Conservation (phyloP, 2,113 vertebrate genomes). For the Sterrhoptilus dennistouni region DNA sequence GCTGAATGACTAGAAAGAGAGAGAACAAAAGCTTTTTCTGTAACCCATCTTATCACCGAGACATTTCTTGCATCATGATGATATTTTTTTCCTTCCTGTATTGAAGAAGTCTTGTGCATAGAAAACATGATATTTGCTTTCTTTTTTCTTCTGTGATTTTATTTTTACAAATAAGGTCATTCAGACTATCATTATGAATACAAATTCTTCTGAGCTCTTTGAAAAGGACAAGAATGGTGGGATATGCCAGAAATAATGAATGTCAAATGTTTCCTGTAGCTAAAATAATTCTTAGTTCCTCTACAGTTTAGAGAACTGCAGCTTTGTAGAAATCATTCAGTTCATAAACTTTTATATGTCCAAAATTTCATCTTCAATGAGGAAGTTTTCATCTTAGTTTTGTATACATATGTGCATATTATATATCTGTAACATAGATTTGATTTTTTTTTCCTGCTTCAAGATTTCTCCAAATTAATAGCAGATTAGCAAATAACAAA, state of each 20-base stretch:
- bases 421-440: not conserved
- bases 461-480: not conserved
- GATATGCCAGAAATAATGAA: slow-evolving; percentile 55
- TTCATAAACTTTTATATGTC: not conserved
- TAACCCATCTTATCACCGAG: not conserved
- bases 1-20: not conserved
- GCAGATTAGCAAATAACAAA: not conserved
- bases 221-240: slow-evolving; percentile 56
- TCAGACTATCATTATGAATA: slow-evolving; percentile 31
- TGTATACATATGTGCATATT: not conserved
- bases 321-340: not conserved
- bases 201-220: slow-evolving; percentile 34
- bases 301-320: not conserved
- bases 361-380: not conserved
- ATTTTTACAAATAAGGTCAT: slow-evolving; percentile 34
- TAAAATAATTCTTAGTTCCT: slow-evolving; percentile 29
- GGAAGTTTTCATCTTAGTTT: not conserved
- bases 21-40: not conserved
- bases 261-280: slow-evolving; percentile 49
- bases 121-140: not conserved
- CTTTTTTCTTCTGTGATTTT: not conserved
- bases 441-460: not conserved
- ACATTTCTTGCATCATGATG: not conserved
- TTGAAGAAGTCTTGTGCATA: not conserved
- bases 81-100: not conserved